A percentile compares a stretch with the other conserved stretches of the same genome.
Evolutionary conservation across 2,797 vertebrate genomes (phyloP).

Genomic region (Ateles fusciceps): DNA sequence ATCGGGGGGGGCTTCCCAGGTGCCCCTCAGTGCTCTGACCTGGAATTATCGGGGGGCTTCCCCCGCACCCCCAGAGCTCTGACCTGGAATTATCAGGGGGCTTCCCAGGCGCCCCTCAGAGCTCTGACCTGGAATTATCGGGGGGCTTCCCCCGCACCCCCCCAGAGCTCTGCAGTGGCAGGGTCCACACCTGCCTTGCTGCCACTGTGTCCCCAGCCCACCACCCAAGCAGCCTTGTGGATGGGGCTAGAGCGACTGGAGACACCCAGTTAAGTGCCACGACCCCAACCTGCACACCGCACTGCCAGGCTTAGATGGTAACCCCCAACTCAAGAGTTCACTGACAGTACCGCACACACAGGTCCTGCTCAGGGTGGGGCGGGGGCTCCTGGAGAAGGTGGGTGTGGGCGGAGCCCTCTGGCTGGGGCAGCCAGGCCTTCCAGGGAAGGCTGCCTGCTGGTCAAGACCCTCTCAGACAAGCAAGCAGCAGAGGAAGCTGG

Average conservation of each 20-base stretch:
- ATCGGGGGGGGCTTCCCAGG: background rate
- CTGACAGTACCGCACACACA: rapidly evolving
- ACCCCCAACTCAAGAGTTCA: background rate
- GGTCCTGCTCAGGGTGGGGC: too few relatives aligned
- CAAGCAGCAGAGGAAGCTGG: background rate
- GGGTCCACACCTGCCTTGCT: background rate
- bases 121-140: too few relatives aligned
- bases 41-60: too few relatives aligned
- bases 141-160: too few relatives aligned
- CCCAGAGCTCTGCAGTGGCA: rapidly evolving
- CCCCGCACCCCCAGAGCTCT: background rate
- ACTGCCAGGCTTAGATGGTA: background rate
- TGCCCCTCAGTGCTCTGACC: too few relatives aligned
- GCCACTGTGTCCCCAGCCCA: background rate
- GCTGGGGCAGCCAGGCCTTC: too few relatives aligned
- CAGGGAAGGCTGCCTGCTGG: background rate
- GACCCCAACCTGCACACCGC: background rate
- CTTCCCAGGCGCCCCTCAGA: background rate
- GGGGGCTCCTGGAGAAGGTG: background rate
- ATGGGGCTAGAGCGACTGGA: background rate
- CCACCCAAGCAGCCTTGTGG: background rate
- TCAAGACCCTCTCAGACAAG: background rate
- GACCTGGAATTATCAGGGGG: too few relatives aligned
- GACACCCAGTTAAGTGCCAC: background rate
- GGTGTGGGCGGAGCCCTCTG: background rate